phyloP scores from a whole-genome alignment of 2,113 vertebrate genomes.

The Tragelaphus strepsiceros region DNA sequence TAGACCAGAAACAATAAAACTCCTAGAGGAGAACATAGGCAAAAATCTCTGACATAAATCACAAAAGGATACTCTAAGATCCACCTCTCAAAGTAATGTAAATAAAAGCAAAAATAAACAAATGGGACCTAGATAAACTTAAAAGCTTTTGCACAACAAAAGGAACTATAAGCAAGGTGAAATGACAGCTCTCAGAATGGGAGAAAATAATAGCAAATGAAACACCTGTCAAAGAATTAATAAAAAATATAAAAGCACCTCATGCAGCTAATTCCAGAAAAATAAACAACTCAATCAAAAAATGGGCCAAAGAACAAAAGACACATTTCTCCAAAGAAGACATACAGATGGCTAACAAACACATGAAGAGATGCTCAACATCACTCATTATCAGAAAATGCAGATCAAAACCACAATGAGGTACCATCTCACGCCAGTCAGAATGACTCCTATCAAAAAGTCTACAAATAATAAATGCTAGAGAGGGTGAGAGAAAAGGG shows the following conservation, averaged over 20 bases:
- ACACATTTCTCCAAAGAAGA: background rate
- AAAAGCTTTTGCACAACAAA: background rate
- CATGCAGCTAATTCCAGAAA: background rate
- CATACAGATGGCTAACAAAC: background rate
- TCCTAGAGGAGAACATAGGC: background rate
- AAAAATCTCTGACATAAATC: background rate
- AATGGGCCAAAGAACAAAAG: background rate
- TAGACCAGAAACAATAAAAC: background rate
- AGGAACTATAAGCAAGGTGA: background rate
- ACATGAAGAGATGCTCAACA: background rate
- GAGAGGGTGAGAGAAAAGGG: background rate
- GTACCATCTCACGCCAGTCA: background rate
- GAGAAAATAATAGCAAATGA: background rate
- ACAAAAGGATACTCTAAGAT: background rate
- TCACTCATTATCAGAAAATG: background rate
- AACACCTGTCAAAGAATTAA: background rate
- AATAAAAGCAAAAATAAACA: background rate
- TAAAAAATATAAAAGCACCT: background rate
- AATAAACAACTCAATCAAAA: background rate
- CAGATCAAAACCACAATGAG: background rate
- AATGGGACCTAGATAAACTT: background rate
- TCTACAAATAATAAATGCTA: background rate
- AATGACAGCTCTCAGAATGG: background rate
- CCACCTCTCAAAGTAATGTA: background rate
- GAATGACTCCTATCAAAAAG: background rate